phyloP scores from a whole-genome alignment of 2,888 invertebrate genomes.

The Hyppa rectilinea region DNA sequence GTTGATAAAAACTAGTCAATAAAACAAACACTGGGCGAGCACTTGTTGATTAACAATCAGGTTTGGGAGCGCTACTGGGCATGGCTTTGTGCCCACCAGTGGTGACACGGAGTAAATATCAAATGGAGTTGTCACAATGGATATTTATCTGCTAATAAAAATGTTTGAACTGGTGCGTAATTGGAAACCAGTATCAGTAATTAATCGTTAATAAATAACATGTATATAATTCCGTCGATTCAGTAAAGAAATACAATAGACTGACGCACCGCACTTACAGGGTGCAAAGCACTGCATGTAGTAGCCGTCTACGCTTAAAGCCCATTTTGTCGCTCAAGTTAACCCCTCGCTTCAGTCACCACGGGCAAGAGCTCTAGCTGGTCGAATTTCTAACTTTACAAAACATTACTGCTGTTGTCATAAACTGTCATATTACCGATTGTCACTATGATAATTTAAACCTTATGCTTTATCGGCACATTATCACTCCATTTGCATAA shows the following conservation, averaged over 20 bases:
- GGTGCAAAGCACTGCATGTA: background rate
- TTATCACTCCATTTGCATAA: slow-evolving; percentile 22
- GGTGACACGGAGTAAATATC: slow-evolving; percentile 6
- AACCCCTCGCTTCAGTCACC: background rate
- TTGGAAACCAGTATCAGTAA: background rate
- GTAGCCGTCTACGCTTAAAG: background rate
- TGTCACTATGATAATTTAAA: background rate
- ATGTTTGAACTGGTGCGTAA: background rate
- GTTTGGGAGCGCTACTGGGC: slow-evolving; percentile 71
- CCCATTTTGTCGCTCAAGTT: too few relatives aligned
- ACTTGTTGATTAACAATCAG: slow-evolving; percentile 74
- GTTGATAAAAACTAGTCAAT: slow-evolving; percentile 80
- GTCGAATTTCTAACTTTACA: background rate
- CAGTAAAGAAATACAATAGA: background rate
- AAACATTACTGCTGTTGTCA: background rate
- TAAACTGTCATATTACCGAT: background rate
- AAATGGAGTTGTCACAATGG: slow-evolving; percentile 7
- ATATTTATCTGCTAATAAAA: background rate
- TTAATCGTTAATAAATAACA: background rate
- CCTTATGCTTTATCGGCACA: background rate
- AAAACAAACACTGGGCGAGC: slow-evolving; percentile 75
- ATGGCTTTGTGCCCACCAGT: slow-evolving; percentile 37
- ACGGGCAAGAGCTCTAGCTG: background rate
- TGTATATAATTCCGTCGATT: background rate
- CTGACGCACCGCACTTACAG: background rate